phyloP scores from a whole-genome alignment of 2,113 vertebrate genomes.

The Cyprinodon brontotheroides region DNA sequence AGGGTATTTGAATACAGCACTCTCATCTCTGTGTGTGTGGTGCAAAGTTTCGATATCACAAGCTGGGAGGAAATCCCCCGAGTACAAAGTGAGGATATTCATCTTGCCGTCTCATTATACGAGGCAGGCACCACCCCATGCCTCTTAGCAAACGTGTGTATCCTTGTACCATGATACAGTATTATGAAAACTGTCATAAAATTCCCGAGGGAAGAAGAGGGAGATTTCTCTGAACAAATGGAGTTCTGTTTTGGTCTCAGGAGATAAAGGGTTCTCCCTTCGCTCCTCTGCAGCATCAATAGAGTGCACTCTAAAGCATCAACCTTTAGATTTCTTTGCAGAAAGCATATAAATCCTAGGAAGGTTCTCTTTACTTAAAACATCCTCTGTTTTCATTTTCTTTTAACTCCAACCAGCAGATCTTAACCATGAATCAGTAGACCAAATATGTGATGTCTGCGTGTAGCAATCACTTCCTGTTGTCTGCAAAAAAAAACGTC shows the following conservation, averaged over 20 bases:
- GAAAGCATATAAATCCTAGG: slow-evolving; percentile 2
- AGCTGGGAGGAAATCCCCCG: slow-evolving; percentile 17
- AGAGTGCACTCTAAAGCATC: not conserved
- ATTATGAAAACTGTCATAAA: slow-evolving; percentile 47
- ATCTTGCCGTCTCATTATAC: slow-evolving; percentile 2
- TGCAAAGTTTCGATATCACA: slow-evolving; percentile 12
- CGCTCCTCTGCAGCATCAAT: not conserved
- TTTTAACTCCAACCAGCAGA: not conserved
- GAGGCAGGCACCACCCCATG: slow-evolving; percentile 5
- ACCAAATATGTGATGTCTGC: slow-evolving; percentile 7
- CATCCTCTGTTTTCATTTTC: not conserved
- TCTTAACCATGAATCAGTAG: slow-evolving; percentile 23
- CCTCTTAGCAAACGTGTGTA: slow-evolving; percentile 17
- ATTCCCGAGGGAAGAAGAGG: slow-evolving; percentile 17
- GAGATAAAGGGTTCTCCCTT: slow-evolving; percentile 7
- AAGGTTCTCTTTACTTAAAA: not conserved
- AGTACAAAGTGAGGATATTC: slow-evolving; percentile 16
- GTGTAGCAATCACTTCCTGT: slow-evolving; percentile 43
- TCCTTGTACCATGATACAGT: slow-evolving; percentile 24
- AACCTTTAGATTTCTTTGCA: not conserved
- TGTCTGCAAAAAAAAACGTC: slow-evolving; percentile 11
- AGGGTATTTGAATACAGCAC: slow-evolving; percentile 7
- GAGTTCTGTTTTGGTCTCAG: slow-evolving; percentile 37
- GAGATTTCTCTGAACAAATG: slow-evolving; percentile 28
- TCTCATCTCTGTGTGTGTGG: not conserved